Evolutionary conservation across 1,140 invertebrate genomes (phyloP).

Genomic region (Pseudomyrmex sp.): DNA sequence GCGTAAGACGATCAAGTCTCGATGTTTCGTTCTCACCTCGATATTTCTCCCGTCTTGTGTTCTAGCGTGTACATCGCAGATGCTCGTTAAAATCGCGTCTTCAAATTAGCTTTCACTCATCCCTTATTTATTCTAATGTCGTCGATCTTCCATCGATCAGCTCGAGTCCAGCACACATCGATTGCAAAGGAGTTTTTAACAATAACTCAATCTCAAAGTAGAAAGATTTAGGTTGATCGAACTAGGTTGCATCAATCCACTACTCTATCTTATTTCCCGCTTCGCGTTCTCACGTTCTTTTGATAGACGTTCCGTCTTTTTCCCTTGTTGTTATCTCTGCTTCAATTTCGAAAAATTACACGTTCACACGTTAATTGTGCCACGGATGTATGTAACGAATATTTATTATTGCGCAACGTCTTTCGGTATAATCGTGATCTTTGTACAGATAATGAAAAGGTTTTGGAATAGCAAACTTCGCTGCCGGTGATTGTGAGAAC

Average conservation of each 20-base stretch:
- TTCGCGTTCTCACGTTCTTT: neutral
- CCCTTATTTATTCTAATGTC: slow-evolving; percentile 7
- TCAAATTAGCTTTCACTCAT: slow-evolving; percentile 46
- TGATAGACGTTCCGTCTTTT: neutral
- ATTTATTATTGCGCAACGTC: slow-evolving; percentile 23
- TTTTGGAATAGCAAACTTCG: neutral
- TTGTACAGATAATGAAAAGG: slow-evolving; percentile 2
- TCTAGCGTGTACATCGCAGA: slow-evolving; percentile 23
- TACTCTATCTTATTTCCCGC: neutral
- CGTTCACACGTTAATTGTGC: neutral
- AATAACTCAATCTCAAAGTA: neutral
- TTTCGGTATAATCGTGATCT: neutral
- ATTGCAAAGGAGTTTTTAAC: neutral
- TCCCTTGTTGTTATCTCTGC: neutral
- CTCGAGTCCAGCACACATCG: neutral
- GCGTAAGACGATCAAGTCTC: slow-evolving; percentile 5
- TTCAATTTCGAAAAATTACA: slow-evolving; percentile 28
- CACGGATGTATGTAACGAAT: neutral
- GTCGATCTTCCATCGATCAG: neutral
- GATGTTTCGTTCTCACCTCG: slow-evolving; percentile 29
- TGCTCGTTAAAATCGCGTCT: slow-evolving; percentile 30
- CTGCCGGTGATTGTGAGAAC: neutral
- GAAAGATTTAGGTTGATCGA: neutral
- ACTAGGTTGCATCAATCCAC: neutral
- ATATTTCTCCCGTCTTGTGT: slow-evolving; percentile 21